Conservation (phyloP, 1,140 invertebrate species). For the Dendroctonus ponderosae region DNA sequence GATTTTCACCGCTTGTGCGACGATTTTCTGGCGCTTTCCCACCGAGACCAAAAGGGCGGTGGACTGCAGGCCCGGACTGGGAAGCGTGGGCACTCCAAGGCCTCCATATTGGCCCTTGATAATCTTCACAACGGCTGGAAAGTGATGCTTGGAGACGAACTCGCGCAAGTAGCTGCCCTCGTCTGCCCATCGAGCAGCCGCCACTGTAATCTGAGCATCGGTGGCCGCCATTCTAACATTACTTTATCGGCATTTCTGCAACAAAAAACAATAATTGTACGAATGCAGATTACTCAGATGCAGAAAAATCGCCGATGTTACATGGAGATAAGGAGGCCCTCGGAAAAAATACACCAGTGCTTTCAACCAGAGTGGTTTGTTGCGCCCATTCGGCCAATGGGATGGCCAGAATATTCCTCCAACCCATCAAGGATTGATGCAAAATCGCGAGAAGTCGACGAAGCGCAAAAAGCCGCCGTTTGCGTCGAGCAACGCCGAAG, state of each 20-base stretch:
- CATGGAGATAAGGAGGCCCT: too few relatives aligned
- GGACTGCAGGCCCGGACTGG: slow-evolving; percentile 78
- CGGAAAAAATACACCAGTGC: too few relatives aligned
- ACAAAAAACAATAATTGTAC: slow-evolving; percentile 25
- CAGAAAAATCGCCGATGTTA: too few relatives aligned
- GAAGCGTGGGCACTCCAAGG: slow-evolving; percentile 80
- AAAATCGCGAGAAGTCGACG: slow-evolving; percentile 19
- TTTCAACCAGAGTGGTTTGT: too few relatives aligned
- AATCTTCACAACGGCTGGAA: slow-evolving; percentile 85
- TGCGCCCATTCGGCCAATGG: too few relatives aligned
- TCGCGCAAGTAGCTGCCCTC: slow-evolving; percentile 76
- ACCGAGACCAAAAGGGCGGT: slow-evolving; percentile 81
- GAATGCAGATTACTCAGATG: too few relatives aligned
- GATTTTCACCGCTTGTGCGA: slow-evolving; percentile 87
- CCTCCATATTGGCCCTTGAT: slow-evolving; percentile 89
- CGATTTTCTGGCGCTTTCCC: slow-evolving; percentile 79
- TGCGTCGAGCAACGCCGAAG: slow-evolving; percentile 11
- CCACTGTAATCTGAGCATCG: slow-evolving; percentile 79
- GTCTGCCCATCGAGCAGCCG: slow-evolving; percentile 80
- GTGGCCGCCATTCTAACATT: slow-evolving; percentile 70
- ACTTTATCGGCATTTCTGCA: slow-evolving; percentile 44
- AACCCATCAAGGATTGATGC: too few relatives aligned
- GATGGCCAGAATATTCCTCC: too few relatives aligned
- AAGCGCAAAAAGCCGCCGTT: slow-evolving; percentile 2
- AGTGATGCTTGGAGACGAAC: slow-evolving; percentile 72